Conservation (phyloP, 2,888 invertebrate genomes). For the Shargacucullia verbasci region DNA sequence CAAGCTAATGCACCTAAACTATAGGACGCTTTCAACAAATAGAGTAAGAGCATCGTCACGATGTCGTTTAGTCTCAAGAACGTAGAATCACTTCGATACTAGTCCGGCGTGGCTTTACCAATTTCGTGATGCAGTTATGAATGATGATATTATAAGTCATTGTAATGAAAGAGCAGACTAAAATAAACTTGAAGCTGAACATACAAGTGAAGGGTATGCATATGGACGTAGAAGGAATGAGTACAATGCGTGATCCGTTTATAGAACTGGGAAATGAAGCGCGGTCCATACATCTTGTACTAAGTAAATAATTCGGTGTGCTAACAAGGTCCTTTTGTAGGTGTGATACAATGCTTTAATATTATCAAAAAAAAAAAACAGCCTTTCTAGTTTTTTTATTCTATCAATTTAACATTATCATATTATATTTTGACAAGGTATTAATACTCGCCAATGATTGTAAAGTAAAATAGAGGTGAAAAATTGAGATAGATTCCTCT, state of each 20-base stretch:
- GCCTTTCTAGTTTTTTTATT: too few species aligned
- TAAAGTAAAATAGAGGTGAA: conserved; percentile 28
- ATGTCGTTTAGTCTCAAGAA: conserved; percentile 52
- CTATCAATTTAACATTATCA: too few species aligned
- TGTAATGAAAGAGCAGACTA: conserved; percentile 27
- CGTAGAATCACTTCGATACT: conserved; percentile 29
- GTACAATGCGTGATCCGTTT: conserved; percentile 53
- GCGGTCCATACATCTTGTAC: conserved; percentile 30
- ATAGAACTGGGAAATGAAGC: conserved; percentile 58
- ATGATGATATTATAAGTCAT: conserved; percentile 28
- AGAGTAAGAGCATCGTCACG: conserved; percentile 59
- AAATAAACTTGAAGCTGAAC: conserved; percentile 41
- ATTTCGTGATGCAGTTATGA: conserved; percentile 24
- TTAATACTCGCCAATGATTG: conserved; percentile 2
- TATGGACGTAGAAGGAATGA: conserved; percentile 50
- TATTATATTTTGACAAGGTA: conserved; percentile 3
- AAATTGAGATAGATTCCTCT: conserved; percentile 2
- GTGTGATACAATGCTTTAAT: background rate
- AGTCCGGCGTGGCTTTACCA: conserved; percentile 14
- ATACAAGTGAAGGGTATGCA: conserved; percentile 37
- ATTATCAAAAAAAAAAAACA: conserved; percentile 1
- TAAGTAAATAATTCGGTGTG: conserved; percentile 27
- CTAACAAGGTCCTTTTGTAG: conserved; percentile 46
- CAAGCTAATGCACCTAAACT: conserved; percentile 66
- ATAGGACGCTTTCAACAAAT: conserved; percentile 58